These are phyloP conservation scores for Odiellus spinosus DNA, from an alignment of 2,888 invertebrate species.

Conservation along the genomic window DNA sequence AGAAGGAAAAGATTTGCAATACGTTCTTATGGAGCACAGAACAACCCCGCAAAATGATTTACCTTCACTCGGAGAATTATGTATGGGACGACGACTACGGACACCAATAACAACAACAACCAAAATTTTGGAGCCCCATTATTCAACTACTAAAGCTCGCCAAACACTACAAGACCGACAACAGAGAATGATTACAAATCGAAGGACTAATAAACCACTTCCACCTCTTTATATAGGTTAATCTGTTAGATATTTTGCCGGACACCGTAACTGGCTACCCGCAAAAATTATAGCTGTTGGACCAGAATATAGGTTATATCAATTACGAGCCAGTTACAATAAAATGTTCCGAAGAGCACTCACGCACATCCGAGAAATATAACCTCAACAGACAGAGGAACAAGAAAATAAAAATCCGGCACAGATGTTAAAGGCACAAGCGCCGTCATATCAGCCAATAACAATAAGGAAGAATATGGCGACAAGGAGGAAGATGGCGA, in stretches of 20 bases:
- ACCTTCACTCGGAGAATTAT: neutral
- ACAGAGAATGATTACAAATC: neutral
- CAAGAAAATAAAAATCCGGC: too few relatives aligned
- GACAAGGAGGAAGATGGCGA: too few relatives aligned
- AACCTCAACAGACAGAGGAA: too few relatives aligned
- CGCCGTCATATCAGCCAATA: too few relatives aligned
- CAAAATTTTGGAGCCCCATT: neutral
- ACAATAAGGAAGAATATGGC: too few relatives aligned
- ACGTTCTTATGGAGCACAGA: conserved; percentile 2
- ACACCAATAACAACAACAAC: neutral
- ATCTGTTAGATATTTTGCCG: neutral
- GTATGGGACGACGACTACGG: conserved; percentile 2
- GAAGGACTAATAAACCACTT: neutral
- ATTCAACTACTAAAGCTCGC: neutral
- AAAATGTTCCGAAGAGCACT: too few relatives aligned
- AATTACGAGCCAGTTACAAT: neutral
- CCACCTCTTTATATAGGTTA: neutral
- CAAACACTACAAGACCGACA: neutral
- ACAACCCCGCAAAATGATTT: neutral
- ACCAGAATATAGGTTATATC: neutral
- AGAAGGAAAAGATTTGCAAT: conserved; percentile 3
- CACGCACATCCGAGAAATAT: too few relatives aligned
- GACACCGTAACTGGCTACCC: neutral
- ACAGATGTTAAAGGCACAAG: too few relatives aligned
- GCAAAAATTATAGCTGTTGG: neutral